Evolutionary conservation across 2,113 vertebrate genomes (phyloP).

Genomic region (Oreochromis niloticus): DNA sequence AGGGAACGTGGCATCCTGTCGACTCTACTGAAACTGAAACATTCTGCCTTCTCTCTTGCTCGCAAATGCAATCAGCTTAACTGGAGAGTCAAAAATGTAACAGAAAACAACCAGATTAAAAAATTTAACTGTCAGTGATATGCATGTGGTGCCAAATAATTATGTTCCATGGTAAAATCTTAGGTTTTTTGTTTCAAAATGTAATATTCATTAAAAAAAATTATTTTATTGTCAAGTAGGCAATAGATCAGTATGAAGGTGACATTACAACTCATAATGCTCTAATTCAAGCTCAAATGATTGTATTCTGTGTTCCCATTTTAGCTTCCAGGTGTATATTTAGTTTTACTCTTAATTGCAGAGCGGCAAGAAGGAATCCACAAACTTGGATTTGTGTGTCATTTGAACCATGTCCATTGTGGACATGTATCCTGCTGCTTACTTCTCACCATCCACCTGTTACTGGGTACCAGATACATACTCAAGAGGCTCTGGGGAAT

Average conservation of each 20-base stretch:
- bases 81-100: constrained; percentile 1
- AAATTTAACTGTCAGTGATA: not conserved
- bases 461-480: not conserved
- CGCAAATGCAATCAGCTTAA: constrained; percentile 13
- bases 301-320: not conserved
- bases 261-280: not conserved
- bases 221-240: not conserved
- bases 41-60: constrained; percentile 45
- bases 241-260: not conserved
- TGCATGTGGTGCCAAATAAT: not conserved
- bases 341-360: not conserved
- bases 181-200: not conserved
- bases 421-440: not conserved
- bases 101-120: constrained; percentile 21
- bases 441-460: constrained; percentile 28
- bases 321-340: not conserved
- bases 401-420: constrained; percentile 21
- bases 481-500: constrained; percentile 10
- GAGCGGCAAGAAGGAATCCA: not conserved
- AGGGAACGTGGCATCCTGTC: constrained; percentile 55
- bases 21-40: constrained; percentile 25
- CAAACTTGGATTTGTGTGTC: not conserved
- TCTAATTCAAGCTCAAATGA: not conserved
- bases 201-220: not conserved
- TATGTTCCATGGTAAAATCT: not conserved